A percentile compares a stretch with the other conserved stretches of the same genome.
phyloP scores from a whole-genome alignment of 2,888 invertebrate genomes.

The Papilio gigon region DNA sequence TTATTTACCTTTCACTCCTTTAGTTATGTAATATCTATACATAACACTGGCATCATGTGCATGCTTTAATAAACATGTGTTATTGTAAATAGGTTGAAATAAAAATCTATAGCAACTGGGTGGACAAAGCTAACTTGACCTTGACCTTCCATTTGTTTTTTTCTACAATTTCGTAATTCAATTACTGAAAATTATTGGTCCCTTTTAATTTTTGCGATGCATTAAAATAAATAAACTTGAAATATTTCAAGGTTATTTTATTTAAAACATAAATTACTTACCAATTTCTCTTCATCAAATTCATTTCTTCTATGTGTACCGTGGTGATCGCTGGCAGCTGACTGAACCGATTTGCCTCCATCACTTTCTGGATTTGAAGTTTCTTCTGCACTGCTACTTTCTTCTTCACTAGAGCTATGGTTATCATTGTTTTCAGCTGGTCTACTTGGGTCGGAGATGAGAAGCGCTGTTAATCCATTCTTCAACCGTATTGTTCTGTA shows the following conservation, averaged over 20 bases:
- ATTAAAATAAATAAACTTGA: no score
- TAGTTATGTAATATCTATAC: background rate
- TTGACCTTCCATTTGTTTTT: no score
- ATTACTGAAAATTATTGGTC: no score
- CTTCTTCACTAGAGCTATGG: slow-evolving; percentile 65
- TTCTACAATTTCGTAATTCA: background rate
- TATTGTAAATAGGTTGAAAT: no score
- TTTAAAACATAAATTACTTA: slow-evolving; percentile 52
- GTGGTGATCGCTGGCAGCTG: slow-evolving; percentile 68
- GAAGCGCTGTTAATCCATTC: slow-evolving; percentile 87
- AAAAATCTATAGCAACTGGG: no score
- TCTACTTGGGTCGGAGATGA: slow-evolving; percentile 85
- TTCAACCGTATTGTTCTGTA: slow-evolving; percentile 84
- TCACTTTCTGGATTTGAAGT: slow-evolving; percentile 73
- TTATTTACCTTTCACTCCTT: slow-evolving; percentile 28
- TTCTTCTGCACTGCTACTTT: slow-evolving; percentile 63
- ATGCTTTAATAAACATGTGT: no score
- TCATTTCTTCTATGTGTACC: slow-evolving; percentile 59
- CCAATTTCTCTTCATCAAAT: slow-evolving; percentile 77
- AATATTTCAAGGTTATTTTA: background rate
- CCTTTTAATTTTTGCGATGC: no score
- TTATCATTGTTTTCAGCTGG: slow-evolving; percentile 52
- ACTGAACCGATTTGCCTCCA: slow-evolving; percentile 62
- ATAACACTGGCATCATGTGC: background rate
- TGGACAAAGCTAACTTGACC: no score